Evolutionary conservation across 2,888 invertebrate genomes (phyloP).

Genomic region (Diarsia brunnea): DNA sequence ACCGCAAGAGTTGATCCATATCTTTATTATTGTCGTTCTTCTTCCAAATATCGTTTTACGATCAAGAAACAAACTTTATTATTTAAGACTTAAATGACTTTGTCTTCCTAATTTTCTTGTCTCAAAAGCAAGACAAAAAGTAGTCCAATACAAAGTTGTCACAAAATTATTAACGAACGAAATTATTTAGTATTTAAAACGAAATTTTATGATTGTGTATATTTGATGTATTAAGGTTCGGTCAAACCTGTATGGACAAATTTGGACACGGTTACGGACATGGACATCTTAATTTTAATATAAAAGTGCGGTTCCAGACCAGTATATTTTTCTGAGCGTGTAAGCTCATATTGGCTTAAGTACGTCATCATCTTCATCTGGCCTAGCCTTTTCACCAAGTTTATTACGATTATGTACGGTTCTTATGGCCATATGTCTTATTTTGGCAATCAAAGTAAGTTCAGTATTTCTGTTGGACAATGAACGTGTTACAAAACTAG

Average conservation of each 20-base stretch:
- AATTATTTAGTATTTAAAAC: constrained; percentile 60
- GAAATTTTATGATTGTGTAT: constrained; percentile 44
- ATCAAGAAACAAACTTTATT: not conserved
- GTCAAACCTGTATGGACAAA: not conserved
- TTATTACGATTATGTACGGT: no score
- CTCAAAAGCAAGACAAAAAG: constrained; percentile 11
- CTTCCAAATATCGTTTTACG: not conserved
- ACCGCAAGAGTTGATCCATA: not conserved
- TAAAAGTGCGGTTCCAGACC: not conserved
- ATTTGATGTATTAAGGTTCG: constrained; percentile 34
- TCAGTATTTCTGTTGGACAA: no score
- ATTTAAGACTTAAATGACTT: not conserved
- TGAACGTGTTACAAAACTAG: no score
- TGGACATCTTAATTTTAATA: not conserved
- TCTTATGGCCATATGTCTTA: no score
- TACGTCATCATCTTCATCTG: no score
- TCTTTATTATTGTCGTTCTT: not conserved
- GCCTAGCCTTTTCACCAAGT: no score
- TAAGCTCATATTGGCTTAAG: not conserved
- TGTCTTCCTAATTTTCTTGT: constrained; percentile 25
- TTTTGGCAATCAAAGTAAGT: no score
- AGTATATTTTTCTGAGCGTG: not conserved
- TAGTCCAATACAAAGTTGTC: constrained; percentile 26
- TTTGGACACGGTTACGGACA: not conserved
- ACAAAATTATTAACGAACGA: constrained; percentile 29